Conservation (phyloP, 1,140 invertebrate species). For the Anoplolepis gracilipes region DNA sequence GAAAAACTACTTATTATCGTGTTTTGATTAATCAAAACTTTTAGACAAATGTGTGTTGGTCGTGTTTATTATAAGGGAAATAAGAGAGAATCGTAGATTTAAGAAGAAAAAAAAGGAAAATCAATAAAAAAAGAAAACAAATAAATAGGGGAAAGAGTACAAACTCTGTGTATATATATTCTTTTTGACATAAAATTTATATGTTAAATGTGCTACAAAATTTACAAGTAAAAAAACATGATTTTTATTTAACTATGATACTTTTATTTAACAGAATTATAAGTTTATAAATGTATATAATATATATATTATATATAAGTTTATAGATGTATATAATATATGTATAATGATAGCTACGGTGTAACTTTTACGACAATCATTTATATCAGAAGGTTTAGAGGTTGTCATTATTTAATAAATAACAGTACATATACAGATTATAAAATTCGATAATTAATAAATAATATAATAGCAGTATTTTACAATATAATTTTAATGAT, state of each 20-base stretch:
- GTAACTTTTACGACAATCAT: not conserved
- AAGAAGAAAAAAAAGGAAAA: no score
- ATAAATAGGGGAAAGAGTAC: no score
- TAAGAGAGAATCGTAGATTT: no score
- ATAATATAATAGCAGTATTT: not conserved
- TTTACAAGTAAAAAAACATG: not conserved
- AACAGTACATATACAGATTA: not conserved
- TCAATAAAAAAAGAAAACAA: no score
- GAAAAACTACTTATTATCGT: no score
- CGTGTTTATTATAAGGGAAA: no score
- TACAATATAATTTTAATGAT: not conserved
- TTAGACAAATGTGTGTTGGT: no score
- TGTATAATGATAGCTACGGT: not conserved
- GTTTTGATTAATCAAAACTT: no score
- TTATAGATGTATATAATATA: not conserved
- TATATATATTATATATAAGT: not conserved
- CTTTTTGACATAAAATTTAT: not conserved
- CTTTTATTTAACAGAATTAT: not conserved
- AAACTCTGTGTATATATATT: not conserved
- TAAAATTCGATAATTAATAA: not conserved
- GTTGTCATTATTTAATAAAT: not conserved
- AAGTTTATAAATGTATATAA: no score
- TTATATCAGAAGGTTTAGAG: no score
- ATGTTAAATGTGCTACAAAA: not conserved
- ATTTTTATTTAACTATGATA: not conserved